phyloP scores from a whole-genome alignment of 2,113 vertebrate species.

The Melanostigma gelatinosum region DNA sequence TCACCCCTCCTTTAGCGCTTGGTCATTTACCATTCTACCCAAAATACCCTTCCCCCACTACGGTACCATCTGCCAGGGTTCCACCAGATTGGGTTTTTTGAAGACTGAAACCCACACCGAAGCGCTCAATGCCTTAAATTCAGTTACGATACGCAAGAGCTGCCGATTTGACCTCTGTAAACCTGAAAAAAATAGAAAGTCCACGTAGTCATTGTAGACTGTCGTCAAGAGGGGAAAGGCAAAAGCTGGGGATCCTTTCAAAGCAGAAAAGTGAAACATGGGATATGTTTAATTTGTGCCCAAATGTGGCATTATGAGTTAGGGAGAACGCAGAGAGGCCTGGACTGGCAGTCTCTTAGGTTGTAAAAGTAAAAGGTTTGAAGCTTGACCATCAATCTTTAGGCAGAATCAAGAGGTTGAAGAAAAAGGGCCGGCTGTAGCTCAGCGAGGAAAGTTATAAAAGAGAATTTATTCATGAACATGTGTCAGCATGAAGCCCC shows the following conservation, averaged over 20 bases:
- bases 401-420: neutral
- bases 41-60: conserved; percentile 22
- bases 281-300: neutral
- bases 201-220: neutral
- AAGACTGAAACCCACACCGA: conserved; percentile 27
- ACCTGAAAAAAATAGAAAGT: neutral
- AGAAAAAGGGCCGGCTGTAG: no score
- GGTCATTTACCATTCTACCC: conserved; percentile 24
- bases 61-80: conserved; percentile 52
- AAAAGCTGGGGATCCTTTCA: neutral
- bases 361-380: no score
- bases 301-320: no score
- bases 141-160: neutral
- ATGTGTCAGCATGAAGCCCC: no score
- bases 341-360: no score
- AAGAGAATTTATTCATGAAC: no score
- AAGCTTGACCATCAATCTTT: no score
- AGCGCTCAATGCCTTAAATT: neutral
- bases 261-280: neutral
- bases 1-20: conserved; percentile 24
- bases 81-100: conserved; percentile 27
- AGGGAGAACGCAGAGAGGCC: no score
- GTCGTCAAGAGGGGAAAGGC: neutral
- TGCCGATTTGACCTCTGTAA: neutral
- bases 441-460: no score